Evolutionary conservation across 2,888 invertebrate species (phyloP).

Genomic region (Drosophila antonietae): DNA sequence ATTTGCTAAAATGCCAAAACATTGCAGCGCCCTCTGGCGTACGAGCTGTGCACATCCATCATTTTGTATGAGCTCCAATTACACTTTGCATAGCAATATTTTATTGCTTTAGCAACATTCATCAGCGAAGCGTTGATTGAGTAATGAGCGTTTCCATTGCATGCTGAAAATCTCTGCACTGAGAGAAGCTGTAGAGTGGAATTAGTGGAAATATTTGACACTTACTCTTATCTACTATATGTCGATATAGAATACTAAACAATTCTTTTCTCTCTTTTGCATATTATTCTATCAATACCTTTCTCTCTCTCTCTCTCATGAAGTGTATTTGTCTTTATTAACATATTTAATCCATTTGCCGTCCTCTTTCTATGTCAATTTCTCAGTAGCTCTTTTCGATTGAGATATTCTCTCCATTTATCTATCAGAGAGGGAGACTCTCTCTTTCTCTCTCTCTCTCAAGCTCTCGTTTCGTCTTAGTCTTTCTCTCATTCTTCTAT

Average conservation of each 20-base stretch:
- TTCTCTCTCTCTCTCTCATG: neutral
- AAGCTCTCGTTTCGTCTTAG: neutral
- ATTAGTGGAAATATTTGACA: no score
- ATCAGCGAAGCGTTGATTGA: neutral
- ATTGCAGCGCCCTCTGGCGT: slow-evolving; percentile 45
- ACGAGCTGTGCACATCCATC: neutral
- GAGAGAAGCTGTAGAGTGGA: neutral
- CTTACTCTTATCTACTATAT: no score
- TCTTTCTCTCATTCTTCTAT: no score
- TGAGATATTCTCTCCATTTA: no score
- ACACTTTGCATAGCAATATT: neutral
- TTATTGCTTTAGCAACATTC: neutral
- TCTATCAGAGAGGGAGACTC: neutral
- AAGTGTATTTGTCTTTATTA: no score
- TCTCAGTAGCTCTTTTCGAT: no score
- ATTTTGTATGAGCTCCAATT: neutral
- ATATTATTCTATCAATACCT: neutral
- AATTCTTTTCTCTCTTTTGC: neutral
- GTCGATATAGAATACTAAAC: no score
- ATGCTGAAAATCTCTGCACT: neutral
- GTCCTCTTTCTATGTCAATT: no score
- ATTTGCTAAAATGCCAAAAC: slow-evolving; percentile 40
- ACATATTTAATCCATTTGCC: no score
- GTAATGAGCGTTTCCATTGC: neutral
- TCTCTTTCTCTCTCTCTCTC: neutral